Percentiles rank a stretch among this genome's conserved stretches.
Evolutionary conservation across 2,888 invertebrate species (phyloP).

Genomic region (Eilema caniola): DNA sequence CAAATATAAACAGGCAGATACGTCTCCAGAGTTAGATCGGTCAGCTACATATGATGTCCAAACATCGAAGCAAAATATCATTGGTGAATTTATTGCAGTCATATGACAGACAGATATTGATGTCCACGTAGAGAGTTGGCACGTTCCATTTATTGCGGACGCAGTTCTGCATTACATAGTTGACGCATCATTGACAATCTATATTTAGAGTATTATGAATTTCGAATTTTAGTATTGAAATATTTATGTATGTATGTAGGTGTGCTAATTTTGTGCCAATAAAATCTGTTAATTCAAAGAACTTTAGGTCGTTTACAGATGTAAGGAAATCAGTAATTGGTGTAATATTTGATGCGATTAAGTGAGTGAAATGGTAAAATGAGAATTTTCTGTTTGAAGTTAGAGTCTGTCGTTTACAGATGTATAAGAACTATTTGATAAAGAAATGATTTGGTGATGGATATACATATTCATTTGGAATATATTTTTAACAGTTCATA

Average conservation of each 20-base stretch:
- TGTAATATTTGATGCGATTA: not conserved
- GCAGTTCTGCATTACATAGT: conserved; percentile 69
- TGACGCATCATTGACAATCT: conserved; percentile 74
- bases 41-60: conserved; percentile 15
- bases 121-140: conserved; percentile 56
- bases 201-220: conserved; percentile 62
- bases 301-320: not conserved
- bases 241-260: conserved; percentile 26
- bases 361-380: not conserved
- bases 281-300: conserved; percentile 20
- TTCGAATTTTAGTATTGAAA: conserved; percentile 35
- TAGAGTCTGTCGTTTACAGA: not conserved
- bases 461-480: not conserved
- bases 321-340: conserved; percentile 2
- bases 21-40: conserved; percentile 14
- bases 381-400: not conserved
- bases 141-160: conserved; percentile 56
- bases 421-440: not conserved
- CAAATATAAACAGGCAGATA: conserved; percentile 14
- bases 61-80: conserved; percentile 49
- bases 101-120: conserved; percentile 66
- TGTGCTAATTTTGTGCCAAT: conserved; percentile 21
- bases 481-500: too few relatives aligned
- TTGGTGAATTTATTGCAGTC: conserved; percentile 47
- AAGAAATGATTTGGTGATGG: not conserved